Evolutionary conservation across 2,113 vertebrate species (phyloP).

Genomic region (Bubo blakistoni): DNA sequence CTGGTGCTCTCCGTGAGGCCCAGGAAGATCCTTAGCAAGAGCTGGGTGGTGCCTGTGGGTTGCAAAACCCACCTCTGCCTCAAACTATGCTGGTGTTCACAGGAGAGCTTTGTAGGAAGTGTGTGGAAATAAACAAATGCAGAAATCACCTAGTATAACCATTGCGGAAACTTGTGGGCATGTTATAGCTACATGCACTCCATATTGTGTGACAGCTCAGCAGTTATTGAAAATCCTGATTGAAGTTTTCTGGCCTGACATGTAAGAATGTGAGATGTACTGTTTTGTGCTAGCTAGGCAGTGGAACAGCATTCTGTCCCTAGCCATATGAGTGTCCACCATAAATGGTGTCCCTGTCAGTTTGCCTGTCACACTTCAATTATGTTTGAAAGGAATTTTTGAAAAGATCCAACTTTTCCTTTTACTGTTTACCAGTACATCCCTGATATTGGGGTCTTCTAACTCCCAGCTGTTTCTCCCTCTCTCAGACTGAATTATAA

Average conservation of each 20-base stretch:
- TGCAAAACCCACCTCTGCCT: not conserved
- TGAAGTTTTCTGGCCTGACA: conserved; percentile 46
- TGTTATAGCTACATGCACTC: not conserved
- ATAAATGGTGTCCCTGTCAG: not conserved
- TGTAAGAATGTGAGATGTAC: not conserved
- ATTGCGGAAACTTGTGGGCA: not conserved
- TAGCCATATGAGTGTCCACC: not conserved
- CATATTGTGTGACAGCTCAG: conserved; percentile 47
- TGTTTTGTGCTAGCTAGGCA: not conserved
- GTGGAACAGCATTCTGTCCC: not conserved
- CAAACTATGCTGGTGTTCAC: accelerated
- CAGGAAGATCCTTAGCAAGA: not conserved
- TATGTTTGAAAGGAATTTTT: not conserved
- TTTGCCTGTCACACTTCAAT: not conserved
- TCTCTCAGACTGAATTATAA: not conserved
- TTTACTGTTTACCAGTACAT: not conserved
- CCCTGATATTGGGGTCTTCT: not conserved
- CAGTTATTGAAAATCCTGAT: conserved; percentile 42
- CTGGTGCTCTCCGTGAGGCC: not conserved
- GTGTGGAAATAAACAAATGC: not conserved
- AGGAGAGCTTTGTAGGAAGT: not conserved
- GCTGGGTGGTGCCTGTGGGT: not conserved
- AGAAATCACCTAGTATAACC: not conserved
- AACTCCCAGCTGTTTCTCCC: not conserved
- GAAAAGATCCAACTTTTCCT: not conserved